A percentile compares a stretch with the other conserved stretches of the same genome.
These are phyloP conservation scores for Lucifuga dentata DNA, from an alignment of 2,113 vertebrate species.

Conservation along the genomic window DNA sequence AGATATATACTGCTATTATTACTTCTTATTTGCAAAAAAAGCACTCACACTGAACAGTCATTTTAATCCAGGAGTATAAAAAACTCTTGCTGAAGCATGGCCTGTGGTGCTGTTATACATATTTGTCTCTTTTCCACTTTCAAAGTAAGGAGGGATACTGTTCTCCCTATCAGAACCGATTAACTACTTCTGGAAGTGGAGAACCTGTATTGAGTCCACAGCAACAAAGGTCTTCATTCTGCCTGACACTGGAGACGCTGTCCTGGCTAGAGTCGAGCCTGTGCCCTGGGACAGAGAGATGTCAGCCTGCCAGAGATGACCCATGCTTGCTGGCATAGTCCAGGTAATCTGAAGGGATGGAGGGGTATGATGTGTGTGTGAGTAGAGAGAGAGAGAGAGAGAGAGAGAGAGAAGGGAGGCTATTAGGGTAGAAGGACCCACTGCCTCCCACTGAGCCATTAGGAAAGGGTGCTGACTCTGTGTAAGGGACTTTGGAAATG, in stretches of 20 bases:
- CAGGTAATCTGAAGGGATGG: constrained; percentile 33
- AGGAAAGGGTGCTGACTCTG: constrained; percentile 63
- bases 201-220: constrained; percentile 47
- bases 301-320: constrained; percentile 58
- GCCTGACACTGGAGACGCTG: constrained; percentile 64
- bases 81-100: not conserved
- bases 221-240: constrained; percentile 74
- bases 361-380: constrained; percentile 17
- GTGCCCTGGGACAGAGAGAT: constrained; percentile 49
- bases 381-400: not conserved
- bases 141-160: constrained; percentile 29
- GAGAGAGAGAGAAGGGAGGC: not conserved
- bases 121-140: constrained; percentile 15
- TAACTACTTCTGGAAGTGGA: constrained; percentile 36
- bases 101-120: constrained; percentile 1
- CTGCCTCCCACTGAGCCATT: constrained; percentile 54
- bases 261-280: constrained; percentile 19
- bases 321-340: constrained; percentile 42
- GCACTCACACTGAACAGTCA: too few species aligned
- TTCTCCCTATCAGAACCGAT: constrained; percentile 44
- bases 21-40: too few species aligned
- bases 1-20: too few species aligned
- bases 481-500: constrained; percentile 40
- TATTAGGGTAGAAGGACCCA: constrained; percentile 41
- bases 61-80: too few species aligned